These are phyloP conservation scores for Mus caroli DNA, from an alignment of 2,797 vertebrate genomes.

Conservation along the genomic window DNA sequence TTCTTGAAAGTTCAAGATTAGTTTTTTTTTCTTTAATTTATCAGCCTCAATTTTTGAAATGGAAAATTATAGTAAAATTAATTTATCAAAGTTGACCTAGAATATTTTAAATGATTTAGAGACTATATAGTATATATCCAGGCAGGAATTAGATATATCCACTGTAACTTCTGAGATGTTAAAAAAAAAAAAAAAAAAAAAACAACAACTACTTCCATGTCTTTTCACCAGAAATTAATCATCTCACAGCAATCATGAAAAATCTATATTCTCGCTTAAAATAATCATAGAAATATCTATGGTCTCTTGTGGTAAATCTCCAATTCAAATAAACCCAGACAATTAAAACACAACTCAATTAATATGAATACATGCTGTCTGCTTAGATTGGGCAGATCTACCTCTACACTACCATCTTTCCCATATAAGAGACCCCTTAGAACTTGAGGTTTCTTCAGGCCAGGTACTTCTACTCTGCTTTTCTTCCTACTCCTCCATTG, in stretches of 20 bases:
- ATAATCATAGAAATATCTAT: background rate
- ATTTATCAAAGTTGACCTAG: conserved; percentile 70
- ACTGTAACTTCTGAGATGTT: background rate
- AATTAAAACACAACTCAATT: too few species aligned
- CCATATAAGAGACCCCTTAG: too few species aligned
- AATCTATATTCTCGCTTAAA: background rate
- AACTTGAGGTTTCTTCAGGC: too few species aligned
- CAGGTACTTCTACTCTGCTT: too few species aligned
- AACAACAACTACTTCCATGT: background rate
- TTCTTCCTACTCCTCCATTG: too few species aligned
- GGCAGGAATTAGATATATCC: background rate
- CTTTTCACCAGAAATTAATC: background rate
- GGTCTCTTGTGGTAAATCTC: too few species aligned
- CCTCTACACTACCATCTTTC: too few species aligned
- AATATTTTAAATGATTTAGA: conserved; percentile 66
- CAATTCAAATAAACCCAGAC: too few species aligned
- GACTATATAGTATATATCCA: background rate
- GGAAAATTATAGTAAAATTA: conserved; percentile 55
- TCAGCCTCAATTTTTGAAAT: conserved; percentile 68
- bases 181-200: background rate
- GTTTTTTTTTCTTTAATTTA: conserved; percentile 63
- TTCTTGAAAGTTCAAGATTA: conserved; percentile 72
- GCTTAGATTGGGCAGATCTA: too few species aligned
- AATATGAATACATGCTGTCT: too few species aligned
- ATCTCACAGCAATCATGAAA: background rate